Evolutionary conservation across 1,140 invertebrate genomes (phyloP).

Genomic region (Holcopasites calliopsidis): DNA sequence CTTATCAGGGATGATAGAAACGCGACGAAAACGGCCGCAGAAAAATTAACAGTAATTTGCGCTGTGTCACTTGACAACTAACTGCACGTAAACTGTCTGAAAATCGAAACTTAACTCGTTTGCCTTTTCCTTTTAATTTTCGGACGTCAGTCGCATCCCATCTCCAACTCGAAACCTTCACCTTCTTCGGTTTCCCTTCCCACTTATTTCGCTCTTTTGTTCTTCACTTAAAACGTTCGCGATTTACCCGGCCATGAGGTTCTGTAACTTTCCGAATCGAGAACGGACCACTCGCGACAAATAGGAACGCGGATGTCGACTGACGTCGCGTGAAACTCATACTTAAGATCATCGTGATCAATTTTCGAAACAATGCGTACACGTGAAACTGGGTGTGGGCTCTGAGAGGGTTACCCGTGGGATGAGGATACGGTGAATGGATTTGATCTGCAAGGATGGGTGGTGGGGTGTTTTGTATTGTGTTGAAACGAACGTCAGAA

Average conservation of each 20-base stretch:
- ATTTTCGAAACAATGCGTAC: slow-evolving; percentile 78
- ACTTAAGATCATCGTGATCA: slow-evolving; percentile 70
- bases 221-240: neutral
- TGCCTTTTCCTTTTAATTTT: slow-evolving; percentile 30
- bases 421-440: slow-evolving; percentile 51
- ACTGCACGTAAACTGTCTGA: slow-evolving; percentile 76
- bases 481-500: slow-evolving; percentile 79
- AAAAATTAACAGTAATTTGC: slow-evolving; percentile 77
- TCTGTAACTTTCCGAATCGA: neutral
- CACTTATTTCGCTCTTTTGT: neutral
- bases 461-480: slow-evolving; percentile 77
- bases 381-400: slow-evolving; percentile 73
- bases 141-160: slow-evolving; percentile 10
- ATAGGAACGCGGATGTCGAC: neutral
- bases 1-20: slow-evolving; percentile 31
- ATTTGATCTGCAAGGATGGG: slow-evolving; percentile 60
- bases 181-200: neutral
- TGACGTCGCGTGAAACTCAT: slow-evolving; percentile 26
- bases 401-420: slow-evolving; percentile 56
- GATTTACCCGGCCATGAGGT: neutral
- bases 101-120: slow-evolving; percentile 73
- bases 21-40: slow-evolving; percentile 55
- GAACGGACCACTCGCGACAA: neutral
- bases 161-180: neutral
- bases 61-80: slow-evolving; percentile 77